These are phyloP conservation scores for Dryobota labecula DNA, from an alignment of 2,888 invertebrate genomes.

Conservation along the genomic window DNA sequence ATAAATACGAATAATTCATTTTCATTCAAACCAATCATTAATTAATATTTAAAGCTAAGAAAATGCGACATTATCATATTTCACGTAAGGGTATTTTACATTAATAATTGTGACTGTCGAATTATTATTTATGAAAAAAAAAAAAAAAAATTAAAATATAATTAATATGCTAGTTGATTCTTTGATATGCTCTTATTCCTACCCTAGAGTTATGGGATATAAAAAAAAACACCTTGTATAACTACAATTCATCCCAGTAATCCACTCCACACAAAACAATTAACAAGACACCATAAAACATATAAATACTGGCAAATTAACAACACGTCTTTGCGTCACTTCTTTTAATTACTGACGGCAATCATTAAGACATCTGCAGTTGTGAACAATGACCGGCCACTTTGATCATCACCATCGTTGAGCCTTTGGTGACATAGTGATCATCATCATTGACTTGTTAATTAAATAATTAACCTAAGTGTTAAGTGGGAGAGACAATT, in stretches of 20 bases:
- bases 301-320: constrained; percentile 31
- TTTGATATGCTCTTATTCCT: too few relatives aligned
- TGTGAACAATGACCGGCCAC: constrained; percentile 47
- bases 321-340: constrained; percentile 1
- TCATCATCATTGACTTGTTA: constrained; percentile 31
- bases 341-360: constrained; percentile 23
- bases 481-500: constrained; percentile 20
- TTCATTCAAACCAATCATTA: too few relatives aligned
- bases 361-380: constrained; percentile 32
- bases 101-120: too few relatives aligned
- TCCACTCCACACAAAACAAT: constrained; percentile 27
- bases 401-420: constrained; percentile 48
- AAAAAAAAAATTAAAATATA: too few relatives aligned
- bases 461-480: constrained; percentile 52
- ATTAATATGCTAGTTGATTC: too few relatives aligned
- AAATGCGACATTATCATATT: too few relatives aligned
- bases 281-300: background rate
- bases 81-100: too few relatives aligned
- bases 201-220: too few relatives aligned
- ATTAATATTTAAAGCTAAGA: too few relatives aligned
- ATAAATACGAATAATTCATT: too few relatives aligned
- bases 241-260: constrained; percentile 4
- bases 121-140: too few relatives aligned
- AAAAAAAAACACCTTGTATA: too few relatives aligned
- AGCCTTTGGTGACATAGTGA: constrained; percentile 10